These are phyloP conservation scores for Heterodera filipjevi DNA, from an alignment of 2,888 invertebrate species.

Conservation along the genomic window DNA sequence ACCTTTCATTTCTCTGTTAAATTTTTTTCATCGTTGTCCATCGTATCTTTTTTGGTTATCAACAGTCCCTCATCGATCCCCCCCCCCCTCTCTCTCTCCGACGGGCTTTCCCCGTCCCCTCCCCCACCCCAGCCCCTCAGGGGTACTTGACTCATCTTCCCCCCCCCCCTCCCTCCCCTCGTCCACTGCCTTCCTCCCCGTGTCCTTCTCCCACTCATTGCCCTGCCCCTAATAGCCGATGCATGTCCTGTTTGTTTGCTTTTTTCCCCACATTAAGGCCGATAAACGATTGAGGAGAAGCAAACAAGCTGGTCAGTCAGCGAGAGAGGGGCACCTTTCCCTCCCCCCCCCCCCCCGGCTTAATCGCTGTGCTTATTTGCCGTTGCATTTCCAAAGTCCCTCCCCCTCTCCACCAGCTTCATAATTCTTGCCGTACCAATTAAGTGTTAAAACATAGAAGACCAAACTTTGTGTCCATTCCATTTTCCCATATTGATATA, in stretches of 20 bases:
- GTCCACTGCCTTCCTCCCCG: background rate
- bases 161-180: background rate
- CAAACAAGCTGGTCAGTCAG: constrained; percentile 19
- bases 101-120: background rate
- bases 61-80: background rate
- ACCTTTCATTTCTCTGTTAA: background rate
- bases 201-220: background rate
- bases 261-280: constrained; percentile 1
- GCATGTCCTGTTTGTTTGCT: constrained; percentile 22
- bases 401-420: background rate
- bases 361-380: background rate
- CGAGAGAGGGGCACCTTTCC: background rate
- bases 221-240: background rate
- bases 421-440: background rate
- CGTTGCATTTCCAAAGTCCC: background rate
- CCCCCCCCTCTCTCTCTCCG: background rate
- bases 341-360: background rate
- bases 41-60: background rate
- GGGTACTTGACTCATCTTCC: background rate
- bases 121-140: background rate
- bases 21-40: background rate
- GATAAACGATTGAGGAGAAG: background rate
- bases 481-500: no score
- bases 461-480: no score
- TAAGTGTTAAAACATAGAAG: background rate